Base-by-base conservation (phyloP, 2,113 vertebrate species). In the Willisornis vidua region DNA sequence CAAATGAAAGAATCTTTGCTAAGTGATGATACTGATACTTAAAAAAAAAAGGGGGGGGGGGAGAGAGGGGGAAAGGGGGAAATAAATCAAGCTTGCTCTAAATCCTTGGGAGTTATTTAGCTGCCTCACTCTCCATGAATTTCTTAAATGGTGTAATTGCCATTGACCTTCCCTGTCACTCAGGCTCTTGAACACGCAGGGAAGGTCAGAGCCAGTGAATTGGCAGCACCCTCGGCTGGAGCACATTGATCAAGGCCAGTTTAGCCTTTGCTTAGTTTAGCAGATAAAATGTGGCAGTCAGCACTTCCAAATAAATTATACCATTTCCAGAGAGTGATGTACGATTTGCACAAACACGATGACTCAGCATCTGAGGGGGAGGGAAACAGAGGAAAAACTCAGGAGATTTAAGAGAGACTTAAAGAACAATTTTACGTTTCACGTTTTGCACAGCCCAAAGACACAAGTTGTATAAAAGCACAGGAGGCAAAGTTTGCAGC, bases 221-320 rank as follows among this genome's bases (percentile, higher is more conserved):
- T 82, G 66, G 79, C 78, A 78, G 37, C 45, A 63, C 70, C 70
- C 75, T 76, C 37, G 58, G 54, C 90, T 72, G 59, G 68, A 52
- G 74, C n/a, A 29, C 75, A 89, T 85, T 78, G 92, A 94, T 93
- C 92, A 72, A 75, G 75, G 77, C 73, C 87, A 62, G 92, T 45
- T 91, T 13, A 74, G n/a, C 7, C 70, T 37, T 93, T 87, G 95
- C 92, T 95, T 74, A 84, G 90, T 84, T 91, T 80, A 95, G 96
- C 96, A 94, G 59, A 91, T 93, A 81, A 93, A 91, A 67, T 31
- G 92, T 46, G 81, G 65, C 65, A 85, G 92, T 95, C 87, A 95
- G 93, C 94, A 80, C 10, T 91, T 84, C 68, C 66, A 70, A 76
- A 83, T 41, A 80, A 90, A 61, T 80, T 31, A 58, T 3, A 43